Evolutionary conservation across 92 coral and sea anemone genomes (phyloP), one percentile per base, ranked within the genome.

Genomic region (Palythoa caribaeorum): DNA sequence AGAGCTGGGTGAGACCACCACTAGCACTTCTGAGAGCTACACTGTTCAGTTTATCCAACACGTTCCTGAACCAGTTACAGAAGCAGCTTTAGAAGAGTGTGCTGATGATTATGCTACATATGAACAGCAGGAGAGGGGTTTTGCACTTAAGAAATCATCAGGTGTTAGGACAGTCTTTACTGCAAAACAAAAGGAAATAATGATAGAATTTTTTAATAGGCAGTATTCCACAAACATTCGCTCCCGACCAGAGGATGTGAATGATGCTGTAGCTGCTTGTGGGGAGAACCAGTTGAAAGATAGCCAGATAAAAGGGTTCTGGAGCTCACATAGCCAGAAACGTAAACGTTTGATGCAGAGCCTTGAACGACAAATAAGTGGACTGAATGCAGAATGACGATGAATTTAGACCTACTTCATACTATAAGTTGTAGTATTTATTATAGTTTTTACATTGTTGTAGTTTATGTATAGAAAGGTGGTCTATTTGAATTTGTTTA

Each of bases 241-340:
- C 48, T 88, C 92, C 13, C 48, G 87, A 62, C 90, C 92, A 6
- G 59, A 78, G 54, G 91, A 83, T 71, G 92, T 90, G 14, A 77
- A 39, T 51, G 76, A 60, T 10, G 92, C 88, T 1, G 78, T 89
- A 80, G 55, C 62, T 19, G 89, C 60, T 35, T 90, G 90, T 53
- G 92, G 89, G 2, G 54, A 89, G 44, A 79, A 80, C 12, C 66
- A 15, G 0, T 76, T 92, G n/a, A 92, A 87, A 63, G 94, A 87
- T 1, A 69, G 84, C 0, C 94, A 92, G 44, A 89, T 92, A 13
- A 89, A 89, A 50, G 87, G 94, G 54, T 92, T 91, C 88, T 88
- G 92, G 90, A 73, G 92, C 75, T 70, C 94, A 1, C 87, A 92
- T 39, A 88, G 86, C 69, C 79, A 91, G 35, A 92, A 92, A 44